Base-by-base conservation (phyloP, 23 tunicate species). In the Ciona savignyi region DNA sequence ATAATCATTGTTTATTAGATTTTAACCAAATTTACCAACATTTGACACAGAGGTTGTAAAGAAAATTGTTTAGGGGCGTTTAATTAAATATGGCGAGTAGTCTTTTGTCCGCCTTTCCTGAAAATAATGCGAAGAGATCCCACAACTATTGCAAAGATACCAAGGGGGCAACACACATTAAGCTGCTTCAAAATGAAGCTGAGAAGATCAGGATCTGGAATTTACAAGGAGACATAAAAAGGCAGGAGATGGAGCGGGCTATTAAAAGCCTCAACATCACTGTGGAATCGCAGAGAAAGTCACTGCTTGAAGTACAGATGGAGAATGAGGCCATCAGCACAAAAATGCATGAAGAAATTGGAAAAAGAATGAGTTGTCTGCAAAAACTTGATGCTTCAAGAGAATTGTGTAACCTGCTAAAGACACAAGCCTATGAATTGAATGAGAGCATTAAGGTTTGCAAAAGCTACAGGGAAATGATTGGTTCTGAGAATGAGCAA, bases 241-340 rank as follows among this genome's bases (percentile, higher is more conserved):
- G 56, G 15, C 56, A 42, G 78, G 56, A 42, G 56, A 9, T 42
- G 95, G 82, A 72, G 29, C 75, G 76, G 32, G 77, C 65, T 3
- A 65, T 87, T 25, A 75, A 87, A 49, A 64, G 35, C 60, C 80
- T 77, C 1, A 77, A 35, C 4, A 35, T 73, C 15, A 82, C 96
- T 66, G 80, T 88, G 27, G 84, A 82, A 27, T 77, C 87, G 49
- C 96, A 78, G 34, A 75, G 86, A 72, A 88, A 82, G 42, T 82
- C 96, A 3, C 48, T 88, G 62, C 25, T 88, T 30, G 96, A 88
- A 32, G 73, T 77, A n/a, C 84, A 77, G 75, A 65, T 88, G 35
- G 96, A 82, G 4, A 60, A 82, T 63, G 96, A 88, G 72, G 67
- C 33, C 60, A 67, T 77, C 51, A 72, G 73, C 4, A 77, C 68